Conservation (phyloP, 2,797 vertebrate species). For the Tragelaphus oryx region DNA sequence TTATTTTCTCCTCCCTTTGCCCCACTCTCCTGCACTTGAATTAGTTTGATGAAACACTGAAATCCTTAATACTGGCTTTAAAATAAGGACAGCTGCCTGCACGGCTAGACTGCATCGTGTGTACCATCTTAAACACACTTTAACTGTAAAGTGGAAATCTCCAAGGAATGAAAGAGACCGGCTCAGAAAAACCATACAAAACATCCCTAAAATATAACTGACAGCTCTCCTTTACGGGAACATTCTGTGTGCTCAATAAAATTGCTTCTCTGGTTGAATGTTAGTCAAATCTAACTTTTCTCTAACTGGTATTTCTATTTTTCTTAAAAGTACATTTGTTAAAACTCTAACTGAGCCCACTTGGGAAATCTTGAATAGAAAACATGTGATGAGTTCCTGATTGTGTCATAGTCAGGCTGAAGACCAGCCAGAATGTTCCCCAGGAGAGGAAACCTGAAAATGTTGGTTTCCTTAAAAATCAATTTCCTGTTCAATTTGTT, state of each 20-base stretch:
- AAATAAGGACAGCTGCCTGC: neutral
- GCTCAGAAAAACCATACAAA: constrained; percentile 20
- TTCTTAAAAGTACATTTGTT: constrained; percentile 58
- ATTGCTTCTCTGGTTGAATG: neutral
- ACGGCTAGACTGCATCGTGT: neutral
- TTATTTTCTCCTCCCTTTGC: neutral
- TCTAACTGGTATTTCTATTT: constrained; percentile 39
- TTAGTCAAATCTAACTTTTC: constrained; percentile 49
- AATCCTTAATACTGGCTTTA: constrained; percentile 41
- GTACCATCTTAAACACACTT: neutral
- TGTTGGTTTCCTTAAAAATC: constrained; percentile 60
- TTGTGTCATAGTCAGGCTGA: constrained; percentile 35
- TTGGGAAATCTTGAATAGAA: constrained; percentile 58
- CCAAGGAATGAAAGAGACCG: neutral
- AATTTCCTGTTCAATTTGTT: constrained; percentile 66
- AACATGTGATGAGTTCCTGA: constrained; percentile 31
- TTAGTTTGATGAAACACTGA: constrained; percentile 17
- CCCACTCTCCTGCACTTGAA: neutral
- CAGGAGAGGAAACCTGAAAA: constrained; percentile 64
- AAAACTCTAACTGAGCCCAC: constrained; percentile 38
- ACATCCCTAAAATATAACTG: neutral
- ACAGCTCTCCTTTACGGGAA: neutral
- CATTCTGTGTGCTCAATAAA: neutral
- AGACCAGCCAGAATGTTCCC: constrained; percentile 30
- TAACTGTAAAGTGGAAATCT: neutral